Percentiles rank a stretch among this genome's conserved stretches.
phyloP scores from a whole-genome alignment of 2,888 invertebrate species.

The Merodon equestris region DNA sequence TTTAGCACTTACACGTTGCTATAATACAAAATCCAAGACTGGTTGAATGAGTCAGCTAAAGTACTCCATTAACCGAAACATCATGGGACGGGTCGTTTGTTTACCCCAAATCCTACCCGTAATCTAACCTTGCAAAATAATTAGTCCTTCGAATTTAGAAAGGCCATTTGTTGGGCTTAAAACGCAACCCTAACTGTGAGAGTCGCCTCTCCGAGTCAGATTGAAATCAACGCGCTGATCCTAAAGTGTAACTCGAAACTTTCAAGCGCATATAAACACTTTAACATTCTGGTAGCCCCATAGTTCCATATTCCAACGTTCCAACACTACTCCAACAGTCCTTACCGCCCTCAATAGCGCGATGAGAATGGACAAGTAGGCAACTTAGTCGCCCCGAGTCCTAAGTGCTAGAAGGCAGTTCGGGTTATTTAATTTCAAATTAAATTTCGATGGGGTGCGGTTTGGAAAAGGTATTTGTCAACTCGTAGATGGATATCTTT shows the following conservation, averaged over 20 bases:
- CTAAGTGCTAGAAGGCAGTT: slow-evolving; percentile 6
- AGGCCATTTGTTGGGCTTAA: slow-evolving; percentile 40
- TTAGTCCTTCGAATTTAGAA: slow-evolving; percentile 42
- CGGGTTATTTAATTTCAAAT: slow-evolving; percentile 42
- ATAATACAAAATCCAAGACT: background rate
- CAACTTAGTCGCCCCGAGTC: background rate
- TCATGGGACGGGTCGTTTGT: slow-evolving; percentile 50
- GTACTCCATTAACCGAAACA: slow-evolving; percentile 47
- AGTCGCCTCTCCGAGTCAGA: slow-evolving; percentile 1
- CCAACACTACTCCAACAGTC: background rate
- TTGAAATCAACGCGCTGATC: slow-evolving; percentile 36
- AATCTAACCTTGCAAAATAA: slow-evolving; percentile 48
- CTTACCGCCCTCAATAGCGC: too few species aligned
- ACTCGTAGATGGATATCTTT: slow-evolving; percentile 30
- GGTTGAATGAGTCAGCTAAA: slow-evolving; percentile 32
- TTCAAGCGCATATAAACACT: slow-evolving; percentile 50
- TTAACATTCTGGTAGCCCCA: slow-evolving; percentile 5
- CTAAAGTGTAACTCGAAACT: slow-evolving; percentile 45
- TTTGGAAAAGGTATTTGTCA: slow-evolving; percentile 34
- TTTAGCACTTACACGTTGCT: too few species aligned
- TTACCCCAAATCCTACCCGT: slow-evolving; percentile 48
- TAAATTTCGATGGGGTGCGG: slow-evolving; percentile 26
- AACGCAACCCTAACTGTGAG: slow-evolving; percentile 16
- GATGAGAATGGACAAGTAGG: too few species aligned
- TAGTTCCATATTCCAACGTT: slow-evolving; percentile 12